Evolutionary conservation across 2,113 vertebrate species (phyloP).

Genomic region (Elanus axillaris): DNA sequence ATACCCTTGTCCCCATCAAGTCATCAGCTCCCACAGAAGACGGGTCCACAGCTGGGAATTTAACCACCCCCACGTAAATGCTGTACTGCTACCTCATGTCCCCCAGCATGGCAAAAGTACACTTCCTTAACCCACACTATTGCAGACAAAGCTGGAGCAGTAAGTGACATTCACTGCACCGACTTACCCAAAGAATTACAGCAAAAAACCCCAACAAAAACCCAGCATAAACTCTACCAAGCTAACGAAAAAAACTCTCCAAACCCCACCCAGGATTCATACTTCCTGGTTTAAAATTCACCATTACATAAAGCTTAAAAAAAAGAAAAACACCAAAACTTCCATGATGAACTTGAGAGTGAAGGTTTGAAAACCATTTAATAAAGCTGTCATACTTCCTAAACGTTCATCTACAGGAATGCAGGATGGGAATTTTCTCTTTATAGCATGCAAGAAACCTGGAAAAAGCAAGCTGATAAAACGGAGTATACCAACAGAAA

Average conservation of each 20-base stretch:
- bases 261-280: not conserved
- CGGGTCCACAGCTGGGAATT: not conserved
- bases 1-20: not conserved
- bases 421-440: not conserved
- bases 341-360: not conserved
- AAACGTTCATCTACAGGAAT: not conserved
- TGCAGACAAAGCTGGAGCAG: not conserved
- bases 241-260: not conserved
- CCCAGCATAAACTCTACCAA: not conserved
- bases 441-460: not conserved
- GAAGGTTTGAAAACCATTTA: not conserved
- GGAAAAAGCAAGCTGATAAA: not conserved
- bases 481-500: not conserved
- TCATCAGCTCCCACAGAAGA: not conserved
- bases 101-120: not conserved
- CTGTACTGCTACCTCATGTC: not conserved
- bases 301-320: not conserved
- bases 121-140: not conserved
- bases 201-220: not conserved
- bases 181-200: not conserved
- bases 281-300: not conserved
- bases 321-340: not conserved
- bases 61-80: not conserved
- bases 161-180: not conserved
- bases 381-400: not conserved